Conservation (phyloP, 2,797 vertebrate species). For the Hyperoplus immaculatus region DNA sequence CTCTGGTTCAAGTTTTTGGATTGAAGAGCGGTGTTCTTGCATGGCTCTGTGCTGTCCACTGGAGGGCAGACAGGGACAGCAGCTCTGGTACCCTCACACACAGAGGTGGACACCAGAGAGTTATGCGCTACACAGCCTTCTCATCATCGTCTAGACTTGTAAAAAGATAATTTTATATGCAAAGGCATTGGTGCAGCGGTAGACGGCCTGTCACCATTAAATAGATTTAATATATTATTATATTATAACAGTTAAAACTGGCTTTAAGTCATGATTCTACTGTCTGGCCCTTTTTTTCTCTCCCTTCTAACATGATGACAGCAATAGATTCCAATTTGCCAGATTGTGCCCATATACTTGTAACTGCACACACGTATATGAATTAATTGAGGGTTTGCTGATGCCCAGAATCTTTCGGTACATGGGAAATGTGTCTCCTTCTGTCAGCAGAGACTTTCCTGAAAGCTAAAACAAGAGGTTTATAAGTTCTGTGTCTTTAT, state of each 20-base stretch:
- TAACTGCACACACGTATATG: not conserved
- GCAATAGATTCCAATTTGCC: not conserved
- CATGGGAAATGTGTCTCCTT: not conserved
- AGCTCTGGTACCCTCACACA: conserved; percentile 3
- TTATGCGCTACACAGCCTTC: not conserved
- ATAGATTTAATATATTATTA: too few relatives aligned
- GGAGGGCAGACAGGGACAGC: conserved; percentile 75
- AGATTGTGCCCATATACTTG: not conserved
- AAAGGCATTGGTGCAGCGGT: not conserved
- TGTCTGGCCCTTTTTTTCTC: not conserved
- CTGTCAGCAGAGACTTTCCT: not conserved
- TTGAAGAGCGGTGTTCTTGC: conserved; percentile 27
- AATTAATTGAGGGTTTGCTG: not conserved
- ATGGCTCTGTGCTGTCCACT: conserved; percentile 55
- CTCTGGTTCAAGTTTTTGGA: not conserved
- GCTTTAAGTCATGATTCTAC: too few relatives aligned
- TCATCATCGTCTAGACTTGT: not conserved
- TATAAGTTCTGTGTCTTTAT: not conserved
- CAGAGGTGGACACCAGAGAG: conserved; percentile 7
- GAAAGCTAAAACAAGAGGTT: conserved; percentile 3
- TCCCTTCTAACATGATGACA: not conserved
- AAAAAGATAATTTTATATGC: not conserved
- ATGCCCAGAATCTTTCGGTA: not conserved
- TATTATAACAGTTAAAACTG: not conserved
- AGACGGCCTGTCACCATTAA: too few relatives aligned